Conservation (phyloP, 2,797 vertebrate genomes). For the Ciconia nigra region DNA sequence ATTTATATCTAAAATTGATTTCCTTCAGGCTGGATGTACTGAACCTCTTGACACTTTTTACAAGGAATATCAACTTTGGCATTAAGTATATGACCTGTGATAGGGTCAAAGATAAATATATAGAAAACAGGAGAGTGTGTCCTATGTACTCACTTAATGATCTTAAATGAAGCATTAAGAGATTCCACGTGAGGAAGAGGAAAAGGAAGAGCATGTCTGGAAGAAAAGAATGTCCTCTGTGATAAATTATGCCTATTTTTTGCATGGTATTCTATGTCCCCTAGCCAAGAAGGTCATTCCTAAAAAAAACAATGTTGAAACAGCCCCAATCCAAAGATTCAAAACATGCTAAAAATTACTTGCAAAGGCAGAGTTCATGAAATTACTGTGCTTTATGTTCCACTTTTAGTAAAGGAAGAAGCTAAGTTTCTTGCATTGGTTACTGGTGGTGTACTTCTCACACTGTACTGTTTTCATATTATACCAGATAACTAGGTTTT, state of each 20-base stretch:
- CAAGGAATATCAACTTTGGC: background rate
- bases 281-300: background rate
- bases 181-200: background rate
- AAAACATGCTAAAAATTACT: background rate
- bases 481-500: background rate
- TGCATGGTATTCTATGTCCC: background rate
- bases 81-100: background rate
- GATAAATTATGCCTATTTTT: background rate
- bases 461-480: background rate
- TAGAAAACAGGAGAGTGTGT: background rate
- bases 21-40: background rate
- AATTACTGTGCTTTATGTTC: background rate
- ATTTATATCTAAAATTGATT: constrained; percentile 11
- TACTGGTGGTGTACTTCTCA: background rate
- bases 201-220: background rate
- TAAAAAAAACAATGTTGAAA: background rate
- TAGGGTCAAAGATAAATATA: background rate
- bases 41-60: background rate
- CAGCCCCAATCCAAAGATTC: background rate
- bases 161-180: background rate
- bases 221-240: background rate
- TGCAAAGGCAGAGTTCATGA: background rate
- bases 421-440: background rate
- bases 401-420: background rate
- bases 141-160: background rate